Percentiles rank a stretch among this genome's conserved stretches.
Conservation (phyloP, 2,888 invertebrate species). For the Bombylius major region DNA sequence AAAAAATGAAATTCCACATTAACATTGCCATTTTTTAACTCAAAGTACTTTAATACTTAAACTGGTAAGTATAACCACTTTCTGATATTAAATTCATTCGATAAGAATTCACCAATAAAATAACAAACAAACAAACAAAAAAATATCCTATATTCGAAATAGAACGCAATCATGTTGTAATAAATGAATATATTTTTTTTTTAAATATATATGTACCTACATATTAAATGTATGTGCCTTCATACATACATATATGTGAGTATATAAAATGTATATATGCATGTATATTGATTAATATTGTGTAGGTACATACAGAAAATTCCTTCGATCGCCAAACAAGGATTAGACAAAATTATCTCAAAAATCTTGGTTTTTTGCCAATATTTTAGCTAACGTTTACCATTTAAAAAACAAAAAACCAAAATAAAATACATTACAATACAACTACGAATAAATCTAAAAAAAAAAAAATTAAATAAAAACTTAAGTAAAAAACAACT, state of each 20-base stretch:
- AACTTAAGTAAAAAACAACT: background rate
- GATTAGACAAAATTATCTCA: slow-evolving; percentile 4
- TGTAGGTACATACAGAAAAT: slow-evolving; percentile 2
- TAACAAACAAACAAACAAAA: slow-evolving; percentile 1
- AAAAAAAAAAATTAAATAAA: background rate
- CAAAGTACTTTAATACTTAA: background rate
- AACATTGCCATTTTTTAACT: too few species aligned
- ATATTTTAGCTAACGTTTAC: background rate
- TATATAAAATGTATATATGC: too few species aligned
- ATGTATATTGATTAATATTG: too few species aligned
- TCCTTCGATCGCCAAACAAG: slow-evolving; percentile 2
- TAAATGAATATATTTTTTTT: too few species aligned
- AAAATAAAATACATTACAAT: background rate
- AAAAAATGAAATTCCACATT: too few species aligned
- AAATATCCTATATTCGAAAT: background rate
- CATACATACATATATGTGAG: too few species aligned
- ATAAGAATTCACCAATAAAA: background rate
- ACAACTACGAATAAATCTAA: background rate
- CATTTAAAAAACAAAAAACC: background rate
- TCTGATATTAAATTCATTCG: background rate
- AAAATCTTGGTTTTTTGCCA: background rate
- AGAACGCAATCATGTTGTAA: too few species aligned
- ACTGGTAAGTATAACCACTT: slow-evolving; percentile 2
- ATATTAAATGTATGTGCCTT: too few species aligned
- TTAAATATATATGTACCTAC: too few species aligned